Base-by-base conservation (phyloP, 2,888 invertebrate genomes). In the Drosophila infuscata region DNA sequence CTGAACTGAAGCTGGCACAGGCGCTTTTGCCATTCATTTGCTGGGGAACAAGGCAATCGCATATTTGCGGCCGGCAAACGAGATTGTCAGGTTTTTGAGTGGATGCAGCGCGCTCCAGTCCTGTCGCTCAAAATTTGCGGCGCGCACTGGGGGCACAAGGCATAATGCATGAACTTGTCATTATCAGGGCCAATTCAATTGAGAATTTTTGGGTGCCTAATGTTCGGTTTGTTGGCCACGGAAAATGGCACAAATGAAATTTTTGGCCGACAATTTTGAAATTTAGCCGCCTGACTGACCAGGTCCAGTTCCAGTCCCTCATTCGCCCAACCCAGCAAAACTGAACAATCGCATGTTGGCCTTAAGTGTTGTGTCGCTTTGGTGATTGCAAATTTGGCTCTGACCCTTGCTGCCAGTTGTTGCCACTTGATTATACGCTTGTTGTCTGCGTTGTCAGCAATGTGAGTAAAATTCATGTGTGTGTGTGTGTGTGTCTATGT, bases 131-230 rank as follows among this genome's bases (percentile, higher is more conserved):
- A 70, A 72, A 64, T 67, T 38, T 38, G 35, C 38, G 38, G 59
- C 38, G 41, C 77, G 63, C 62, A 38, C 41, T 8, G 38, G 73
- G 74, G 68, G 63, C 65, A 74, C 77, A 46, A 1, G 25, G 88
- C 88, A 89, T 89, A 81, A 88, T 91, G 86, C 84, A 82, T 82
- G 81, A 84, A 79, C 81, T 86, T 90, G 88, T 88, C 91, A 89
- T 88, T 89, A 89, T 83, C 92, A 91, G 89, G 82, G 88, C 79
- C 89, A 89, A 89, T 92, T 90, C 82, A 89, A 88, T 90, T 80
- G 81, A 91, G 84, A 89, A 84, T 88, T 91, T 91, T 86, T 76
- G 56, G 38, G 81, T 83, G 82, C 81, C 82, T 87, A 91, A 89
- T 91, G 82, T 80, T 77, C 54, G 66, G 59, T 72, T 65, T 33